Conservation (phyloP, 2,888 invertebrate genomes). For the Xestia rhomboidea region DNA sequence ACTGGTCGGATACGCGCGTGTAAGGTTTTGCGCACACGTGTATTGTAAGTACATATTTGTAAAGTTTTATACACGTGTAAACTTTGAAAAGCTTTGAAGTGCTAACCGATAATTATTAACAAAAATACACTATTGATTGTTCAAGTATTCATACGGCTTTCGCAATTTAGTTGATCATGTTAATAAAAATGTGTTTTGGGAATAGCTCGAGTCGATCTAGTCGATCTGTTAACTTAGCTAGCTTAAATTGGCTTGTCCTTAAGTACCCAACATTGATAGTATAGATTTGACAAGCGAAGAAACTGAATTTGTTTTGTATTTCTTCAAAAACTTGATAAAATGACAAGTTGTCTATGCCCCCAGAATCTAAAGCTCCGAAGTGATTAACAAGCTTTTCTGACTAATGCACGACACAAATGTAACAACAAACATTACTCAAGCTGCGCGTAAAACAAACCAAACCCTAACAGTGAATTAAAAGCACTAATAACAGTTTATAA, state of each 20-base stretch:
- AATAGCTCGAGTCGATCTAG: too few species aligned
- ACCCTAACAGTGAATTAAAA: slow-evolving; percentile 59
- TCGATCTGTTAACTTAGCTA: too few species aligned
- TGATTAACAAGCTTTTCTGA: background rate
- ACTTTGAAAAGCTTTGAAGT: background rate
- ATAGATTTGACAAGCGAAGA: background rate
- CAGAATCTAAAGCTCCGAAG: background rate
- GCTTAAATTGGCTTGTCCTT: too few species aligned
- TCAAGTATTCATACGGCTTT: background rate
- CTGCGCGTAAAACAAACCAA: slow-evolving; percentile 43
- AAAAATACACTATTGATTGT: background rate
- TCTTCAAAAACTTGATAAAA: too few species aligned
- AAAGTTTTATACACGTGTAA: slow-evolving; percentile 1
- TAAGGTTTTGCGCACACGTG: background rate
- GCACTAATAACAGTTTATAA: slow-evolving; percentile 60
- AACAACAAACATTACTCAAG: slow-evolving; percentile 19
- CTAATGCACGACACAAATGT: background rate
- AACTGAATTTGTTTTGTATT: background rate
- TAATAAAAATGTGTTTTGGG: background rate
- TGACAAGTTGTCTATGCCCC: background rate
- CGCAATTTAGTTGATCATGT: background rate
- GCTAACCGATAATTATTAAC: background rate
- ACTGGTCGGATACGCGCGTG: background rate
- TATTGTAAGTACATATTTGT: background rate
- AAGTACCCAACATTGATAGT: background rate